A percentile compares a stretch with the other conserved stretches of the same genome.
phyloP scores from a whole-genome alignment of 2,113 vertebrate species.

The Bufo gargarizans region DNA sequence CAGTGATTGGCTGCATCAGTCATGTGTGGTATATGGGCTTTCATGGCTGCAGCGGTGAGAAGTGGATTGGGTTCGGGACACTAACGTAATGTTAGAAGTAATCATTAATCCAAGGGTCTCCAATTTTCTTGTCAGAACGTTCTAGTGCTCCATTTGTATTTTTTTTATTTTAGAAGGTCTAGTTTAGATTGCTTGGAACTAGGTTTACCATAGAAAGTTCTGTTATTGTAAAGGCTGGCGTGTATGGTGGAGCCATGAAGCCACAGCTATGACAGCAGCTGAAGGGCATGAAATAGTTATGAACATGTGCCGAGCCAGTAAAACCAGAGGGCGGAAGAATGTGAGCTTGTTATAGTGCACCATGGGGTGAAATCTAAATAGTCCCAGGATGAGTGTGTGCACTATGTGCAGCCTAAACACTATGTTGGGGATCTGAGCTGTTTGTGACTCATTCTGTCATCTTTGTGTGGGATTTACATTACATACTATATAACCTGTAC shows the following conservation, averaged over 20 bases:
- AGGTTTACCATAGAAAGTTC: neutral
- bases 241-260: neutral
- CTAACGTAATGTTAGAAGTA: too few relatives aligned
- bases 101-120: too few relatives aligned
- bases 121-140: too few relatives aligned
- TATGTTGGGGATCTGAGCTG: neutral
- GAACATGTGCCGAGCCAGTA: neutral
- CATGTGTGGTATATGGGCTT: too few relatives aligned
- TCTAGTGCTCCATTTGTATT: neutral
- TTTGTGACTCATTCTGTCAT: neutral
- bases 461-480: slow-evolving; percentile 21
- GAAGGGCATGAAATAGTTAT: neutral
- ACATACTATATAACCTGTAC: neutral
- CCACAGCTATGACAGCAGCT: neutral
- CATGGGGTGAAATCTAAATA: neutral
- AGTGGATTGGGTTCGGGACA: too few relatives aligned
- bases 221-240: neutral
- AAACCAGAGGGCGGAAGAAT: neutral
- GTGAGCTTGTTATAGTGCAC: neutral
- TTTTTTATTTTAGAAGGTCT: neutral
- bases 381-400: neutral
- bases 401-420: slow-evolving; percentile 17
- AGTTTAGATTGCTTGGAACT: neutral
- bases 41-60: too few relatives aligned
- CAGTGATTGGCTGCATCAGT: too few relatives aligned